These are phyloP conservation scores for Diploscapter pachys DNA, from an alignment of 1,140 invertebrate species.

Conservation along the genomic window DNA sequence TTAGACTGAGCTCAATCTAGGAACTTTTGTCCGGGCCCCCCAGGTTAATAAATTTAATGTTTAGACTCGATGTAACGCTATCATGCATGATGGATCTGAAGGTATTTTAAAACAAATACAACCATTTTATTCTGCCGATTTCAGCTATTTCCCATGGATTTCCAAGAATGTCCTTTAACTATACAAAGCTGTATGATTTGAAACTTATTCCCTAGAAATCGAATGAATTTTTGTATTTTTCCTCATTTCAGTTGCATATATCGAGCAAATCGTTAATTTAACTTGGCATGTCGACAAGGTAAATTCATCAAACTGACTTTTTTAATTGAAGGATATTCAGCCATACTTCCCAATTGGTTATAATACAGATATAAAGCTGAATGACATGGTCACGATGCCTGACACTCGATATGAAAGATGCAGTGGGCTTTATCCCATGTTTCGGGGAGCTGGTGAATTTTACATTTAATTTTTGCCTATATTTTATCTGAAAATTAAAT, in stretches of 20 bases:
- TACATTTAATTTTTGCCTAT: no score
- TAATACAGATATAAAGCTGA: constrained; percentile 54
- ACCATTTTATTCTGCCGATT: no score
- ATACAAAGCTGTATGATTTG: constrained; percentile 41
- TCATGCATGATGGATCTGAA: constrained; percentile 57
- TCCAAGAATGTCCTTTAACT: constrained; percentile 42
- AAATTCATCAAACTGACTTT: no score
- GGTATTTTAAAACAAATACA: neutral
- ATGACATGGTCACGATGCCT: constrained; percentile 51
- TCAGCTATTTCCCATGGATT: constrained; percentile 40
- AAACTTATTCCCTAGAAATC: neutral
- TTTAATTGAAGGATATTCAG: neutral
- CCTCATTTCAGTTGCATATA: constrained; percentile 46
- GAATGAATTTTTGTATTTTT: no score
- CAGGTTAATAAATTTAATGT: neutral
- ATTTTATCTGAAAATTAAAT: no score
- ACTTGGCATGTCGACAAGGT: constrained; percentile 48
- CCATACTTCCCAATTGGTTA: constrained; percentile 50
- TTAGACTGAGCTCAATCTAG: no score
- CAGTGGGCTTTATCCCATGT: constrained; percentile 55
- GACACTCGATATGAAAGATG: constrained; percentile 49
- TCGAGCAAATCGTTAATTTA: constrained; percentile 56
- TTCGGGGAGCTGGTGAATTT: constrained; percentile 46
- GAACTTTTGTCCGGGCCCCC: no score
- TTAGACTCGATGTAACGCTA: constrained; percentile 57